A percentile compares a stretch with the other conserved stretches of the same genome.
Evolutionary conservation across 2,113 vertebrate species (phyloP).

Genomic region (Poeciliopsis occidentalis): DNA sequence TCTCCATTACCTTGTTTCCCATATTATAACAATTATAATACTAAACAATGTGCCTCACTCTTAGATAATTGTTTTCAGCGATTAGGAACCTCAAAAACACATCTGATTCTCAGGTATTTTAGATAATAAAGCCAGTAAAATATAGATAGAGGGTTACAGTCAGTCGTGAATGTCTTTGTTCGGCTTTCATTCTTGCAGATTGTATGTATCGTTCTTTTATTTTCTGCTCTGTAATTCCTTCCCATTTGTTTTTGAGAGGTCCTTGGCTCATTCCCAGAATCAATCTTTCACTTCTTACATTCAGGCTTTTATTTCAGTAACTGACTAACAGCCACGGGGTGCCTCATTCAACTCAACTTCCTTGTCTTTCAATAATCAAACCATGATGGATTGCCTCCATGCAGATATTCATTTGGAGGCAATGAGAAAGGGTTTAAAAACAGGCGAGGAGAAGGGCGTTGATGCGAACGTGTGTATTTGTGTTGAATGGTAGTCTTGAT

Average conservation of each 20-base stretch:
- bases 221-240: conserved; percentile 32
- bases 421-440: conserved; percentile 39
- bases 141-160: conserved; percentile 68
- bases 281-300: conserved; percentile 70
- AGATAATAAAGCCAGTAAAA: conserved; percentile 54
- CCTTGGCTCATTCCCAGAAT: conserved; percentile 65
- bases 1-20: conserved; percentile 18
- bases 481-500: conserved; percentile 40
- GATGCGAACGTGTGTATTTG: conserved; percentile 21
- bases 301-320: conserved; percentile 57
- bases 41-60: too few species aligned
- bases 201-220: conserved; percentile 43
- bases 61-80: conserved; percentile 63
- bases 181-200: conserved; percentile 45
- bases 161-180: conserved; percentile 57
- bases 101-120: conserved; percentile 54
- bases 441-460: conserved; percentile 16
- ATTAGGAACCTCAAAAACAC: conserved; percentile 55
- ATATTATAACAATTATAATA: too few species aligned
- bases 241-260: conserved; percentile 38
- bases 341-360: conserved; percentile 73
- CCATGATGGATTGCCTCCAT: conserved; percentile 73
- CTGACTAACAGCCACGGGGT: conserved; percentile 63
- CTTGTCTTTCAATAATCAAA: conserved; percentile 75
- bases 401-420: conserved; percentile 56